A percentile compares a stretch with the other conserved stretches of the same genome.
phyloP scores from a whole-genome alignment of 2,888 invertebrate genomes.

The Tortrix viridana region DNA sequence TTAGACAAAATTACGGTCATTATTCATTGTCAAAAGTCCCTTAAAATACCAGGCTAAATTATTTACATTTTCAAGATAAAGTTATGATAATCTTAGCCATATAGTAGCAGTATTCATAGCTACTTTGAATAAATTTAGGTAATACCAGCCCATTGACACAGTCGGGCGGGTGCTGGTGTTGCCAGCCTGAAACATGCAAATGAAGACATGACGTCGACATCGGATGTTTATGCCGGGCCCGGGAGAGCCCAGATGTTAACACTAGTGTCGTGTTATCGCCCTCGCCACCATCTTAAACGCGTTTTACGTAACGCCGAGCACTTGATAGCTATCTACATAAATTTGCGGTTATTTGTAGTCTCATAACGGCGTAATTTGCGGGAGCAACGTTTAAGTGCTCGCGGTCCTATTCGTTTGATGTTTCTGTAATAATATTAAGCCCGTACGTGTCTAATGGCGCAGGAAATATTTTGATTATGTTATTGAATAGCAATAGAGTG shows the following conservation, averaged over 20 bases:
- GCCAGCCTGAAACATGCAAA: constrained; percentile 70
- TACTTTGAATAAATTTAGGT: constrained; percentile 66
- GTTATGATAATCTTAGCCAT: constrained; percentile 1
- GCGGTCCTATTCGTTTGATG: constrained; percentile 58
- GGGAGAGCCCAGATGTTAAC: constrained; percentile 66
- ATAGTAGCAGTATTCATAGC: constrained; percentile 16
- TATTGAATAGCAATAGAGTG: constrained; percentile 34
- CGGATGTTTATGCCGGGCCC: constrained; percentile 66
- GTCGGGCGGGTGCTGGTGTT: constrained; percentile 58
- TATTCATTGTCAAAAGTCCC: not conserved
- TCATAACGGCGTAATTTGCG: constrained; percentile 74
- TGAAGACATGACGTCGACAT: constrained; percentile 73
- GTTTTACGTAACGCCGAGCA: constrained; percentile 70
- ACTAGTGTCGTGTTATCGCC: constrained; percentile 70
- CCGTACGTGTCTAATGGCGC: constrained; percentile 50
- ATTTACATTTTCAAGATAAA: constrained; percentile 15
- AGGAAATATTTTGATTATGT: constrained; percentile 56
- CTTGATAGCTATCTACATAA: constrained; percentile 78
- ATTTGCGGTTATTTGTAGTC: constrained; percentile 77
- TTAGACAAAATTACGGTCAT: not conserved
- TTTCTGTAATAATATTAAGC: constrained; percentile 61
- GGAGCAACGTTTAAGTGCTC: constrained; percentile 62
- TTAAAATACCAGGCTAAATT: not conserved
- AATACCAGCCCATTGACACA: constrained; percentile 64
- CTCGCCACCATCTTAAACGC: constrained; percentile 69